A percentile compares a stretch with the other conserved stretches of the same genome.
Conservation (phyloP, 2,113 vertebrate genomes). For the Naja naja region DNA sequence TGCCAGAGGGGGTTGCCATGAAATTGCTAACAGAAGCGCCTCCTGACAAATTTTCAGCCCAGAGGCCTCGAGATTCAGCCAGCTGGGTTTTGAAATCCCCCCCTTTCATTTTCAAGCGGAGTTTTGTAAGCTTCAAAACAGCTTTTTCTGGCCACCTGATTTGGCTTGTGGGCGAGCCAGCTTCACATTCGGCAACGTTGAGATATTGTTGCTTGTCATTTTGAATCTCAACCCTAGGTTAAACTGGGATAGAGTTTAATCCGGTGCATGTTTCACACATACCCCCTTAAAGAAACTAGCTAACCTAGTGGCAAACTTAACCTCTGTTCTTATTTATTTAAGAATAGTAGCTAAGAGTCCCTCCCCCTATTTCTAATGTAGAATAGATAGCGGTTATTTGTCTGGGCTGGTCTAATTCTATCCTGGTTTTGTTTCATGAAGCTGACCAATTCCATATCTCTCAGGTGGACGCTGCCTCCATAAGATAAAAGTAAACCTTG, state of each 20-base stretch:
- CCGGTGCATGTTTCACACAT: background rate
- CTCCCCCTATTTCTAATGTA: background rate
- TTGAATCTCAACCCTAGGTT: background rate
- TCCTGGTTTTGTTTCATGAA: background rate
- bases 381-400: background rate
- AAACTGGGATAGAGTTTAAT: background rate
- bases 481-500: background rate
- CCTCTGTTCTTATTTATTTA: background rate
- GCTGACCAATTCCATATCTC: background rate
- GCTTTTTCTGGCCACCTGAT: background rate
- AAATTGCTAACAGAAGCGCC: background rate
- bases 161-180: background rate
- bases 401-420: background rate
- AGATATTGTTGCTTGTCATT: accelerated
- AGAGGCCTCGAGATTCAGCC: background rate
- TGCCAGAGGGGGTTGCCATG: background rate
- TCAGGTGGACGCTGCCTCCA: conserved; percentile 11
- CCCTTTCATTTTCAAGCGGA: background rate
- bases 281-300: background rate
- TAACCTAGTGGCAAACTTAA: background rate
- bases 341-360: background rate
- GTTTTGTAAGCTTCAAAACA: background rate
- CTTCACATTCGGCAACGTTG: too few species aligned
- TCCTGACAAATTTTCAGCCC: background rate
- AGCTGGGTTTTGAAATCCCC: conserved; percentile 7